Conservation (phyloP, 2,797 vertebrate genomes). For the Polyboroides typus region DNA sequence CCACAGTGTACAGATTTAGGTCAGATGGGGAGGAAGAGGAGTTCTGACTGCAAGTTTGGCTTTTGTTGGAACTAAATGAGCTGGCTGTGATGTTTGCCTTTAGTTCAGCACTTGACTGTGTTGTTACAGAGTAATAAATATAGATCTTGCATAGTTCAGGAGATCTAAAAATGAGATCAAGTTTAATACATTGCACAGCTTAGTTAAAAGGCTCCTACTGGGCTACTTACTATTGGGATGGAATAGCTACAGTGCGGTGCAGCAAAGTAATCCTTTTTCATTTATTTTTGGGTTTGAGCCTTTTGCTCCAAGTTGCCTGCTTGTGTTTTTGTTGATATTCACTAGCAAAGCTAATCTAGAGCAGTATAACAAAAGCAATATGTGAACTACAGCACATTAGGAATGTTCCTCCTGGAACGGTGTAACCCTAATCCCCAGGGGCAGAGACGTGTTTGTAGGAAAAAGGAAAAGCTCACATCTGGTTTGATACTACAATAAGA, state of each 20-base stretch:
- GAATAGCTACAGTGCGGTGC: neutral
- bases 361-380: neutral
- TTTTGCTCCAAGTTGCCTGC: neutral
- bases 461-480: neutral
- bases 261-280: neutral
- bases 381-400: neutral
- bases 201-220: slow-evolving; percentile 3
- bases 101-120: neutral
- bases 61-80: neutral
- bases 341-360: neutral
- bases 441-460: neutral
- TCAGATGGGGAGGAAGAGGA: neutral
- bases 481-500: neutral
- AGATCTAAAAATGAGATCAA: slow-evolving; percentile 26
- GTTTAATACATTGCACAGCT: neutral
- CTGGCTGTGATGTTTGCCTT: neutral
- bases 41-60: neutral
- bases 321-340: neutral
- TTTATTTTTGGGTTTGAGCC: neutral
- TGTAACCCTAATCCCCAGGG: neutral
- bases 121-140: neutral
- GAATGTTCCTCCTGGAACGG: neutral
- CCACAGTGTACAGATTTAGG: neutral
- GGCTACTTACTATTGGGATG: neutral
- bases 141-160: neutral